Base-by-base conservation (phyloP, 35 echinoderm and acorn worm species). In the Heliocidaris erythrogramma region DNA sequence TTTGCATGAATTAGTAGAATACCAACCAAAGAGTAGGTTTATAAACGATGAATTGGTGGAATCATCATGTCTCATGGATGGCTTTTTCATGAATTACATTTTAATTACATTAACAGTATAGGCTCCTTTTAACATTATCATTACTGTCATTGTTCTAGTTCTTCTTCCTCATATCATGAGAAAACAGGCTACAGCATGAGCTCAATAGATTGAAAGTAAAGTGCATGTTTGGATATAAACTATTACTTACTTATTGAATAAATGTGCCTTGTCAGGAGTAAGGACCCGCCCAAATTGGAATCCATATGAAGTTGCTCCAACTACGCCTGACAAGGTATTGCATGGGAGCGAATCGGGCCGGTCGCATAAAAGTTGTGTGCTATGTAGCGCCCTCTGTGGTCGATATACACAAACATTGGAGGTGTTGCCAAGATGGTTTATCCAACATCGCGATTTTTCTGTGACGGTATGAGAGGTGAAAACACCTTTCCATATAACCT, bases 391-490 rank as follows among this genome's bases (percentile, higher is more conserved):
- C 91, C 91, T 92, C 91, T 50, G 48, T 29, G 91, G 91, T 29
- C 6, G 29, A 59, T 56, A 92, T 21, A 48, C 49, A 48, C 91
- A 92, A 16, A 11, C 27, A 30, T 92, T 92, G 48, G 91, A 52
- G 14, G 9, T 48, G 16, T 92, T 59, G n/a, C 91, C 91, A 59
- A 24, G 16, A 30, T 49, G 27, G 48, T 13, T 59, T 35, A 92
- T 59, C 91, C 91, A 92, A 59, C 91, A 92, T 30, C 17, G 48
- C 5, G 91, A 92, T 50, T 53, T 92, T 50, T 92, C 91, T 14
- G 24, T 92, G 24, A 30, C 2, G 10, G 9, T n/a, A 21, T 2
- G 16, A 27, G 91, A 92, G 47, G 49, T 53, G 27, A 92, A 92
- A 13, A 92, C 13, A 59, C 91, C 91, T 8, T 92, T 59, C 91